Base-by-base conservation (phyloP, 2,797 vertebrate species). In the Alfaro cultratus region DNA sequence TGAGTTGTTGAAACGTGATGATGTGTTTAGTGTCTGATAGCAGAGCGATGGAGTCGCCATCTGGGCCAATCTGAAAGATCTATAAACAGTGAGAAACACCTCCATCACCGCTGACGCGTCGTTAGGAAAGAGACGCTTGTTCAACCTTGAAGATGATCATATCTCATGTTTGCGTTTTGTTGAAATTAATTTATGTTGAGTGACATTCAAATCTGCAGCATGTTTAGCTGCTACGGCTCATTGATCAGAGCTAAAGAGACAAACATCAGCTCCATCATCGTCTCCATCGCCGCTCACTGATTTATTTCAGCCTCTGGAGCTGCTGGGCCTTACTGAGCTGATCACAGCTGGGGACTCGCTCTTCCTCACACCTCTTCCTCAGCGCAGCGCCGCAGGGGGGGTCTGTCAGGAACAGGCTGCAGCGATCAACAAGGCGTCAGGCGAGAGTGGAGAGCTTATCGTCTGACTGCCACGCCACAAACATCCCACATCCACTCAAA, bases 401-500 rank as follows among this genome's bases (percentile, higher is more conserved):
- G 10, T 29, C 55, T 4, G 29, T 18, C 57, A 62, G 29, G 18
- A 16, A 34, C 31, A 5, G 62, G 34, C 64, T 41, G 64, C 62
- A 39, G 34, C 18, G 2, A 36, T 4, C 62, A 39, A 67, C 36
- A 39, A 9, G 62, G 76, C 85, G 15, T 74, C 29, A 88, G 75
- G 74, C 62, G 87, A 88, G 77, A 85, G 89, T 89, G 87, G 84
- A 91, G 89, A 87, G 80, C 5, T 91, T 83, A 88, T 89, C 90
- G 80, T 8, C 60, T 36, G 15, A 9, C 31, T 21, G 16, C n/a
- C 73, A 36, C 74, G 7, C n/a, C 73, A 36, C 74, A 53, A 45
- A 79, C 23, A 23, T n/a, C 51, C 51, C 26, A n/a, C 18, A 51
- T 23, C 49, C 49, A 51, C 21, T 23, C 49, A 51, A 18, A 36